phyloP scores from a whole-genome alignment of 1,140 invertebrate genomes.

The Apis mellifera region Amel_HAv3.1 CM009944.2:2400001-2400500 shows the following conservation, averaged over 20 bases:
- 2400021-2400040: background rate
- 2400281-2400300: background rate
- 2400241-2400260: no score
- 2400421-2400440: conserved; percentile 59
- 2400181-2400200: no score
- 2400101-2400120: no score
- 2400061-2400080: no score
- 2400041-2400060: background rate
- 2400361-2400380: conserved; percentile 61
- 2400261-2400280: conserved; percentile 13
- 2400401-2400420: conserved; percentile 31
- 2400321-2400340: background rate
- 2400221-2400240: no score
- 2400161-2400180: no score
- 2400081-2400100: no score
- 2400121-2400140: no score
- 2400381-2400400: conserved; percentile 50
- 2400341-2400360: background rate
- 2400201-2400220: no score
- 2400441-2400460: background rate
- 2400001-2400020: no score
- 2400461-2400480: background rate
- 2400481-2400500: background rate
- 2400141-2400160: no score
- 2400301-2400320: background rate